phyloP scores from a whole-genome alignment of 2,888 invertebrate species.

The Punctoribates punctum region DNA sequence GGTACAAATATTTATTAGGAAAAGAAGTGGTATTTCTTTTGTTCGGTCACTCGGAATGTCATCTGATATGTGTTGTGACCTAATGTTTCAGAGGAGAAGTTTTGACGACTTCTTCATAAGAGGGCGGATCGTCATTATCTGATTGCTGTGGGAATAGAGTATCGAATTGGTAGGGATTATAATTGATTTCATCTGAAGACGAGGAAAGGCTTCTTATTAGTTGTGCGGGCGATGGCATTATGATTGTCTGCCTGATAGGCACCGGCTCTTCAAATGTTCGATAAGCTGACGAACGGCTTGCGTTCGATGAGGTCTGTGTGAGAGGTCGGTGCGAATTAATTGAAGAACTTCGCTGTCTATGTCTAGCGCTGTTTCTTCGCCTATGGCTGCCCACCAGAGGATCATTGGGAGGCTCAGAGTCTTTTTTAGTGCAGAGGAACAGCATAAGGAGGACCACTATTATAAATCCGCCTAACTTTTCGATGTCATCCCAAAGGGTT shows the following conservation, averaged over 20 bases:
- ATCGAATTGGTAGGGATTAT: constrained; percentile 32
- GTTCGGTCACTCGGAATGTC: background rate
- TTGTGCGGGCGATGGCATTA: constrained; percentile 11
- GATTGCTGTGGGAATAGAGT: constrained; percentile 28
- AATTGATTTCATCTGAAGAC: constrained; percentile 13
- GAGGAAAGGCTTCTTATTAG: constrained; percentile 9
- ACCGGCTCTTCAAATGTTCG: constrained; percentile 25
- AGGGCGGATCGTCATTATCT: constrained; percentile 32
- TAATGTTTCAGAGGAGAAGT: background rate
- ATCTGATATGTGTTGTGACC: background rate
- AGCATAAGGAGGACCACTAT: constrained; percentile 22
- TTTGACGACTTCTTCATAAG: constrained; percentile 31
- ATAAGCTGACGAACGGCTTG: constrained; percentile 18
- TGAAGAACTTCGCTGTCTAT: constrained; percentile 3
- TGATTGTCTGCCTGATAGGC: constrained; percentile 17
- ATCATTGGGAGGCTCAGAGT: background rate
- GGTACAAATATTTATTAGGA: too few relatives aligned
- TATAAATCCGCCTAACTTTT: constrained; percentile 10
- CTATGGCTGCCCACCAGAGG: background rate
- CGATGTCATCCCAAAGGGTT: constrained; percentile 10
- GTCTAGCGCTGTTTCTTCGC: background rate
- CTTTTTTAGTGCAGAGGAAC: constrained; percentile 28
- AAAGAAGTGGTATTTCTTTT: too few relatives aligned
- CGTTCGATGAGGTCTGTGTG: constrained; percentile 32
- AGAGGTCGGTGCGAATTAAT: constrained; percentile 28